Base-by-base conservation (phyloP, 2,888 invertebrate genomes). In the Dynastes tityus region DNA sequence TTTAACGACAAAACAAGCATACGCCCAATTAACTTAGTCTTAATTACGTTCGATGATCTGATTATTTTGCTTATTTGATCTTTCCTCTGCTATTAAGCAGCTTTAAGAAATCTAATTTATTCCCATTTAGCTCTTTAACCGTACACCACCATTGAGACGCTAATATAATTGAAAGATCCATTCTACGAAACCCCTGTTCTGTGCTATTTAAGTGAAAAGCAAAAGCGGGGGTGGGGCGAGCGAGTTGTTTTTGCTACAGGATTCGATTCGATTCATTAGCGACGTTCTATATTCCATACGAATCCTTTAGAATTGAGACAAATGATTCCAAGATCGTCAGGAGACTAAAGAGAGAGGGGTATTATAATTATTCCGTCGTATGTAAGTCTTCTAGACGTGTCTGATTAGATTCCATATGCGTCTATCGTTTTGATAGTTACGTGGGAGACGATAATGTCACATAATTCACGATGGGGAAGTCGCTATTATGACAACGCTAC, bases 31-130 rank as follows among this genome's bases (percentile, higher is more conserved):
- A 76, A 2, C 45, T 11, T 37, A 2, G 64, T 76, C 76, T 76
- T 65, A 65, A 76, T 76, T 76, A 76, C 32, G 32, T 32, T n/a
- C 8, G 67, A 76, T 63, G 67, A 76, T 65, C 37, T 13, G 65
- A 76, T 76, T 76, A 76, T 67, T 65, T 67, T 51, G 63, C 61
- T 61, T 61, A 49, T 29, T 67, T 13, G 65, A 67, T 64, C n/a
- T 63, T 27, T 11, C 55, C n/a, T 16, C 22, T 16, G 8, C 5
- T 58, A 6, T 1, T 8, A 63, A 2, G 13, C 32, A 8, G 29
- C 32, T 22, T 27, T 4, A 32, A 29, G 13, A 32, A 27, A 63
- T 2, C 13, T 63, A 2, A 63, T 27, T 29, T 63, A 63, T 29
- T 58, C 22, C 8, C 5, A 3, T 22, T 9, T 58, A 9, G 22